Base-by-base conservation (phyloP, 2,888 invertebrate species). In the Linnaemya tessellans region DNA sequence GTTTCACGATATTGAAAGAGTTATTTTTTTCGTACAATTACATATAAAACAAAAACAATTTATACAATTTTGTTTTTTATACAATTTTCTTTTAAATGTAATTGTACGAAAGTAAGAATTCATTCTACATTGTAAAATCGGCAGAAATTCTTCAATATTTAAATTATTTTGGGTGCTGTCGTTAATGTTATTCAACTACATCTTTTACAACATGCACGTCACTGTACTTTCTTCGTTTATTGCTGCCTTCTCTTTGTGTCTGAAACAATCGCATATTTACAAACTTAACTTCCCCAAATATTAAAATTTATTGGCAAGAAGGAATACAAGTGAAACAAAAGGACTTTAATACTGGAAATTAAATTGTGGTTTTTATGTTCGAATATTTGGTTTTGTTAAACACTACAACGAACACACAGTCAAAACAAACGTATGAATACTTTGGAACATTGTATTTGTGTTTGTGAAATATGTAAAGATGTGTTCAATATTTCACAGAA, bases 291-390 rank as follows among this genome's bases (percentile, higher is more conserved):
- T 77, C 13, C 18, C 18, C 35, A 49, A 84, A 84, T 75, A 75
- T 84, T 75, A 71, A 75, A 75, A 75, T 80, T 80, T 84, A 80
- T 68, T 65, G 41, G 65, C 43, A 43, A 77, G 56, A 56, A 58
- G 56, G 20, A 68, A 25, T 25, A 25, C 64, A 54, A 75, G 30
- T 71, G 64, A 70, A 84, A 80, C 77, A 62, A 77, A 78, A 78
- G 18, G 67, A 60, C 71, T 78, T 77, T 77, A 77, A 77, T 75
- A 62, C 73, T 84, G 67, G 67, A 84, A 84, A 84, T 84, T 68
- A 78, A 78, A 84, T 78, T 84, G 80, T 62, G 81, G 84, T 73
- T 81, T 84, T 80, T 81, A 81, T 84, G 73, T 62, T 68, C 70
- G 70, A 80, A 80, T 75, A 84, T 84, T 65, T 75, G 68, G 74